Percentiles rank a stretch among this genome's conserved stretches.
phyloP scores from a whole-genome alignment of 2,113 vertebrate species.

The Axis porcinus region DNA sequence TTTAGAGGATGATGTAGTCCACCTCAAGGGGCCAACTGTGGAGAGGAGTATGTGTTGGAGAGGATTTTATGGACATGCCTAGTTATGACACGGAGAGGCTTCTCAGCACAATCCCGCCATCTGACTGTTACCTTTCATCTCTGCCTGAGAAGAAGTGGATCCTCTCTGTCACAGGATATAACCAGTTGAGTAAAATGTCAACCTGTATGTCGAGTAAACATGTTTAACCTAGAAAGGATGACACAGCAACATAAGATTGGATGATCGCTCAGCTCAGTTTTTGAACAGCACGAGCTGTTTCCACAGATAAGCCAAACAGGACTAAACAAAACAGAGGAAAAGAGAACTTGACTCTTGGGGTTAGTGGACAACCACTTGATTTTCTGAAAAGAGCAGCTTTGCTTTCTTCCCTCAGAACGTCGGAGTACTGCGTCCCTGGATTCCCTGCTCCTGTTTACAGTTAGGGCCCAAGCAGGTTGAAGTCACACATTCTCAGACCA shows the following conservation, averaged over 20 bases:
- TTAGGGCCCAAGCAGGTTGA: neutral
- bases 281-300: constrained; percentile 22
- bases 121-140: neutral
- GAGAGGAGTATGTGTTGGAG: neutral
- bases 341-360: neutral
- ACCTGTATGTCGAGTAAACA: neutral
- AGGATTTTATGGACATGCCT: neutral
- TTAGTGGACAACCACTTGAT: neutral
- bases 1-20: neutral
- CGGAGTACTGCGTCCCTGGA: neutral
- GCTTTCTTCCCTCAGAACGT: neutral
- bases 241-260: constrained; percentile 42
- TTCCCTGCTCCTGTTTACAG: neutral
- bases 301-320: constrained; percentile 41
- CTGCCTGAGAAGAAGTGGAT: neutral
- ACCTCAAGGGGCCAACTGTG: neutral
- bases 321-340: constrained; percentile 2
- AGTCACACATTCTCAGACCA: neutral
- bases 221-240: constrained; percentile 12
- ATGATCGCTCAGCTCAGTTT: neutral
- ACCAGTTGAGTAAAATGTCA: neutral
- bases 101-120: neutral
- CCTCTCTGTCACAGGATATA: neutral
- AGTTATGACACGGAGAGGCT: neutral
- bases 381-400: constrained; percentile 34